These are phyloP conservation scores for Nasonovia ribisnigri DNA, from an alignment of 2,888 invertebrate genomes.

Conservation along the genomic window DNA sequence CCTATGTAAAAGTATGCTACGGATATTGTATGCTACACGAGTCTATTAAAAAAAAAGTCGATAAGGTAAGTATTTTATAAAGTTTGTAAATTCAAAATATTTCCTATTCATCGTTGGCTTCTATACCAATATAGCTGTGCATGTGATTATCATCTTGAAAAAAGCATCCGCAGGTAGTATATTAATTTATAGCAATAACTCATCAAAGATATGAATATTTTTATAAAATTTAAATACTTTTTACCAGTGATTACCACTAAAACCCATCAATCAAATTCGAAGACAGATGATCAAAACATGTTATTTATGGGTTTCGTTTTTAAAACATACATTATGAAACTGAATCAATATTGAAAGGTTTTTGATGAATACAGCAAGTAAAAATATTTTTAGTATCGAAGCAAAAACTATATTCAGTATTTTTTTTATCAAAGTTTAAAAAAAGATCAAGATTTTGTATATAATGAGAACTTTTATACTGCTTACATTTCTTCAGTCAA, in stretches of 20 bases:
- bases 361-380: slow-evolving; percentile 4
- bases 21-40: not conserved
- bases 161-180: not conserved
- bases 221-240: slow-evolving; percentile 52
- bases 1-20: not conserved
- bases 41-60: not conserved
- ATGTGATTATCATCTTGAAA: not conserved
- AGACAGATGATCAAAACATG: slow-evolving; percentile 37
- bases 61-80: not conserved
- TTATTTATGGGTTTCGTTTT: slow-evolving; percentile 26
- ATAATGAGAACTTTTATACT: not conserved
- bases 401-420: not conserved
- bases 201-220: slow-evolving; percentile 40
- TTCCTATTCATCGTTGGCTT: not conserved
- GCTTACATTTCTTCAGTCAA: not conserved
- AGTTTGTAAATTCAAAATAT: not conserved
- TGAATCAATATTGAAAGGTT: slow-evolving; percentile 26
- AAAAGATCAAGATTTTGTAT: not conserved
- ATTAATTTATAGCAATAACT: slow-evolving; percentile 31
- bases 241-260: slow-evolving; percentile 21
- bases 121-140: not conserved
- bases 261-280: slow-evolving; percentile 52
- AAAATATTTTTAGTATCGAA: slow-evolving; percentile 39
- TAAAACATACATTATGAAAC: slow-evolving; percentile 32
- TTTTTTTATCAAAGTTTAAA: slow-evolving; percentile 1